A percentile compares a stretch with the other conserved stretches of the same genome.
Conservation (phyloP, 2,797 vertebrate species). For the Ceyx erithaca region DNA sequence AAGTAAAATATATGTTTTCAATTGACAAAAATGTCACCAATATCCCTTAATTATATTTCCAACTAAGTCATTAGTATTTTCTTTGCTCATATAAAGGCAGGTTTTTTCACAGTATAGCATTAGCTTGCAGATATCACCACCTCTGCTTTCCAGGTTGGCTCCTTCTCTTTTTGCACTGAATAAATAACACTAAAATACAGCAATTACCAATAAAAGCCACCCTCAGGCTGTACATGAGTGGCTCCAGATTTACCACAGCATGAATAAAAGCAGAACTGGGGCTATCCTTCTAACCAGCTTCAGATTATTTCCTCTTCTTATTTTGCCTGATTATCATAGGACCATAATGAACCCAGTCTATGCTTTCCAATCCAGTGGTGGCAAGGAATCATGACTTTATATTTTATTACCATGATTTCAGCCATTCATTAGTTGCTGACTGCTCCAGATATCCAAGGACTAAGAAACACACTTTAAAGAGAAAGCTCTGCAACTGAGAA, state of each 20-base stretch:
- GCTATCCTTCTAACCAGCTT: background rate
- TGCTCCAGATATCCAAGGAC: background rate
- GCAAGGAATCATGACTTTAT: background rate
- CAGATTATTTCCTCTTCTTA: background rate
- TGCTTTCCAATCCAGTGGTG: background rate
- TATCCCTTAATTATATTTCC: slow-evolving; percentile 64
- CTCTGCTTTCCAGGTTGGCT: slow-evolving; percentile 36
- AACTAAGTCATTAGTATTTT: slow-evolving; percentile 55
- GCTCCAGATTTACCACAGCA: slow-evolving; percentile 17
- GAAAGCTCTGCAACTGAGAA: background rate
- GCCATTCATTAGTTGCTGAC: background rate
- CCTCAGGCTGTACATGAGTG: background rate
- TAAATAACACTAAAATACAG: slow-evolving; percentile 38
- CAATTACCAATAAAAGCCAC: slow-evolving; percentile 57
- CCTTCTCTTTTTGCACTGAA: slow-evolving; percentile 11
- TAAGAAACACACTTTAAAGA: background rate
- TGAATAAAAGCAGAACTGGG: background rate
- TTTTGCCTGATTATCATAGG: background rate
- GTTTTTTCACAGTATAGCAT: slow-evolving; percentile 37
- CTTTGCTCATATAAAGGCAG: slow-evolving; percentile 2
- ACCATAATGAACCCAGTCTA: background rate
- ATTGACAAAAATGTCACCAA: slow-evolving; percentile 51
- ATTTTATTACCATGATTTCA: background rate
- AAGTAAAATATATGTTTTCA: slow-evolving; percentile 61
- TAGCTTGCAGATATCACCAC: slow-evolving; percentile 51